Evolutionary conservation across 2,888 invertebrate species (phyloP).

Genomic region (Xylota segnis): DNA sequence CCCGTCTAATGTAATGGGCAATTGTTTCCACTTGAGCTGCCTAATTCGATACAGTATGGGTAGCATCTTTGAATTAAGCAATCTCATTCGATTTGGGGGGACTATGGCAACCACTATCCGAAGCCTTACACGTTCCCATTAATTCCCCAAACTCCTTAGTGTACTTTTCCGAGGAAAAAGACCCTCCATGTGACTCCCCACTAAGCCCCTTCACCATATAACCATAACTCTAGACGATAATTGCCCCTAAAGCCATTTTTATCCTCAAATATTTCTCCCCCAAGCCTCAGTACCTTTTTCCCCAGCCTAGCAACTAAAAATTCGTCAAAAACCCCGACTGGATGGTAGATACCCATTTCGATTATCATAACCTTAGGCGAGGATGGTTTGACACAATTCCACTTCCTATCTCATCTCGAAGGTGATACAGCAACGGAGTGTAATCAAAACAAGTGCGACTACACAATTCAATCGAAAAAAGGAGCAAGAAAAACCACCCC

Average conservation of each 20-base stretch:
- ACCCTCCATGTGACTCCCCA: not conserved
- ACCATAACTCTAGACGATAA: constrained; percentile 38
- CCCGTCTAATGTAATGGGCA: too few relatives aligned
- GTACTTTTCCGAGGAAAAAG: not conserved
- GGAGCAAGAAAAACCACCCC: not conserved
- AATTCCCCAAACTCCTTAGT: not conserved
- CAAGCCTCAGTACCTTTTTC: not conserved
- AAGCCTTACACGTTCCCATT: not conserved
- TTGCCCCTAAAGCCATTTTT: constrained; percentile 4
- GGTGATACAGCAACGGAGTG: not conserved
- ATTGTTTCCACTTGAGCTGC: not conserved
- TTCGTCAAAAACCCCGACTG: not conserved
- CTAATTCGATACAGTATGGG: not conserved
- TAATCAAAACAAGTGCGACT: constrained; percentile 24
- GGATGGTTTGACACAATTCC: constrained; percentile 31
- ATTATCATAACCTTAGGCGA: not conserved
- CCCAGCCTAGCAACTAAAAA: not conserved
- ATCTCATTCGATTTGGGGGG: too few relatives aligned
- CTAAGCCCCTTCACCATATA: not conserved
- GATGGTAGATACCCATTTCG: constrained; percentile 12
- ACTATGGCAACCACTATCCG: not conserved
- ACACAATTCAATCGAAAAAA: constrained; percentile 1
- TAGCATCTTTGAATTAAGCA: too few relatives aligned
- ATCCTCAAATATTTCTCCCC: not conserved
- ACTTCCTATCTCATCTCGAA: constrained; percentile 10